These are phyloP conservation scores for Xanthorhoe spadicearia DNA, from an alignment of 2,888 invertebrate genomes.

Conservation along the genomic window DNA sequence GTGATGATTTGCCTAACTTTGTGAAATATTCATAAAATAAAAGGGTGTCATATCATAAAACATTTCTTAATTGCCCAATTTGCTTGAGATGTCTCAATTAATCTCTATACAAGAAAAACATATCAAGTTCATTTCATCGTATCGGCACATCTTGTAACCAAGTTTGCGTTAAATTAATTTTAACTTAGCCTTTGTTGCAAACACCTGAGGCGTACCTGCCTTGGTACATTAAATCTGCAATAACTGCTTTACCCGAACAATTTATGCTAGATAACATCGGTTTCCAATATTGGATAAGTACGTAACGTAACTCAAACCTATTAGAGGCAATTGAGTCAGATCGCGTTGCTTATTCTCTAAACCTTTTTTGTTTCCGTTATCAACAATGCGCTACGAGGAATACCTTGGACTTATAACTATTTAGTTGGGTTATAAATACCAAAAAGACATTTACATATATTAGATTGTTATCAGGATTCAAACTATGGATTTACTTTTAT, in stretches of 20 bases:
- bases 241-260: conserved; percentile 7
- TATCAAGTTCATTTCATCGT: too few relatives aligned
- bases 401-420: too few relatives aligned
- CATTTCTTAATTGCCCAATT: not conserved
- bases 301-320: not conserved
- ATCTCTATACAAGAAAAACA: too few relatives aligned
- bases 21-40: not conserved
- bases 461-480: too few relatives aligned
- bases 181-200: conserved; percentile 8
- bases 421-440: too few relatives aligned
- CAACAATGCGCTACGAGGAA: too few relatives aligned
- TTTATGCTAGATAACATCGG: conserved; percentile 15
- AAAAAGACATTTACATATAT: too few relatives aligned
- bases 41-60: not conserved
- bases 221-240: conserved; percentile 11
- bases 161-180: not conserved
- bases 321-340: not conserved
- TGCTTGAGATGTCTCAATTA: not conserved
- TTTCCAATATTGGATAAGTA: conserved; percentile 21
- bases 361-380: not conserved
- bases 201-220: conserved; percentile 9
- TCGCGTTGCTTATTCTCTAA: not conserved
- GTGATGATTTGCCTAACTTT: not conserved
- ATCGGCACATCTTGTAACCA: too few relatives aligned
- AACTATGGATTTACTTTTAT: too few relatives aligned